Evolutionary conservation across 2,113 vertebrate species (phyloP).

Genomic region (Prionailurus bengalensis): DNA sequence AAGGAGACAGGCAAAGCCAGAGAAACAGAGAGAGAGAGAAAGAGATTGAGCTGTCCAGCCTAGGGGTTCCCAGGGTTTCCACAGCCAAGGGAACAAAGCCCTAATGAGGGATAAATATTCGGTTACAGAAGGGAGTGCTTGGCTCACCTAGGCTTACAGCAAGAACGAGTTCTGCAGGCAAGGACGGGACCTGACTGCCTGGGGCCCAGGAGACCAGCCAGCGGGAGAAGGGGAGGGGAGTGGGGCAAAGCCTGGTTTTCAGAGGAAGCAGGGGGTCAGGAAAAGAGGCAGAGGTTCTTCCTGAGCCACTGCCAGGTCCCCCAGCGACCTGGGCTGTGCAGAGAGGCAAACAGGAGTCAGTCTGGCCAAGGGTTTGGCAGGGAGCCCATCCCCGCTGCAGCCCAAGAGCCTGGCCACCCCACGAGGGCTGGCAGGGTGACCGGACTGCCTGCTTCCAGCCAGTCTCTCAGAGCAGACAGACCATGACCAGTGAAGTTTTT

Average conservation of each 20-base stretch:
- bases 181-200: neutral
- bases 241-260: neutral
- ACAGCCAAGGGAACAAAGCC: conserved; percentile 56
- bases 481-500: conserved; percentile 60
- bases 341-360: neutral
- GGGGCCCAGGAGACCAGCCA: conserved; percentile 25
- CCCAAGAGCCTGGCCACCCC: neutral
- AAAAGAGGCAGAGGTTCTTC: neutral
- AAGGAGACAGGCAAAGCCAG: neutral
- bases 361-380: conserved; percentile 30
- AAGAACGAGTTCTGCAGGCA: conserved; percentile 75
- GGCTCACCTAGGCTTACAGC: neutral
- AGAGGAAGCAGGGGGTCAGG: neutral
- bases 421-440: neutral
- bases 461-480: conserved; percentile 52
- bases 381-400: neutral
- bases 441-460: neutral
- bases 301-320: neutral
- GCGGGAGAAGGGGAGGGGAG: neutral
- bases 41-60: neutral
- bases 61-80: conserved; percentile 65
- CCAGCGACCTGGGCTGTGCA: neutral
- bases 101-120: conserved; percentile 70
- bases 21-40: neutral
- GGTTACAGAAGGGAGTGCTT: conserved; percentile 67